Evolutionary conservation across 2,888 invertebrate species (phyloP).

Genomic region (Choristoneura rosaceana): DNA sequence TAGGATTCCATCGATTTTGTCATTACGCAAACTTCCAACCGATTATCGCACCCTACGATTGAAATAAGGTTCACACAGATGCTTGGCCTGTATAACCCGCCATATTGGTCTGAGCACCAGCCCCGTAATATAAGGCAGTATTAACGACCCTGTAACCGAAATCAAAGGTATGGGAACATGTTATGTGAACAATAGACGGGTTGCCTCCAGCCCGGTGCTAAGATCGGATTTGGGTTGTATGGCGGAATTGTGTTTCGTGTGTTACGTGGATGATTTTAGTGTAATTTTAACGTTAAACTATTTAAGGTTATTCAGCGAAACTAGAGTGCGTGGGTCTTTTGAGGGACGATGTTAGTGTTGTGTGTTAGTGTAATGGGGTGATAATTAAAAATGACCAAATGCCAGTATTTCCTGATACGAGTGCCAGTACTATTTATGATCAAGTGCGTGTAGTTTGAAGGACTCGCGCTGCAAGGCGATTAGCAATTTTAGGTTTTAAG

Average conservation of each 20-base stretch:
- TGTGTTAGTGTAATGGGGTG: no score
- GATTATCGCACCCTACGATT: constrained; percentile 21
- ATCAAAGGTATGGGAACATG: constrained; percentile 27
- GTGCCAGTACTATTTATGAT: no score
- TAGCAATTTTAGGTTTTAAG: no score
- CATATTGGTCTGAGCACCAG: constrained; percentile 30
- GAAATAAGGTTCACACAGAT: constrained; percentile 35
- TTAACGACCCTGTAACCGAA: constrained; percentile 29
- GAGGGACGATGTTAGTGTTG: no score
- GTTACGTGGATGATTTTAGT: background rate
- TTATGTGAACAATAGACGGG: background rate
- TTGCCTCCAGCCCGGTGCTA: background rate
- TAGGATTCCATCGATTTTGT: constrained; percentile 18
- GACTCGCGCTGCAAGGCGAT: no score
- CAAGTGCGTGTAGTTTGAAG: no score
- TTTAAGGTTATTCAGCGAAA: no score
- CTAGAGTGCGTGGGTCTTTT: no score
- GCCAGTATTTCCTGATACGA: no score
- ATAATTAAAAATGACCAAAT: no score
- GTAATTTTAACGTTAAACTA: no score
- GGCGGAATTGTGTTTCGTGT: background rate
- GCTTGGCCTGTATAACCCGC: constrained; percentile 31
- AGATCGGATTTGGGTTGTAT: background rate
- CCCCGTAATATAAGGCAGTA: constrained; percentile 16
- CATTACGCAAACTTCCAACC: constrained; percentile 17